These are phyloP conservation scores for Lasius fuliginosus DNA, from an alignment of 2,888 invertebrate genomes.

Conservation along the genomic window DNA sequence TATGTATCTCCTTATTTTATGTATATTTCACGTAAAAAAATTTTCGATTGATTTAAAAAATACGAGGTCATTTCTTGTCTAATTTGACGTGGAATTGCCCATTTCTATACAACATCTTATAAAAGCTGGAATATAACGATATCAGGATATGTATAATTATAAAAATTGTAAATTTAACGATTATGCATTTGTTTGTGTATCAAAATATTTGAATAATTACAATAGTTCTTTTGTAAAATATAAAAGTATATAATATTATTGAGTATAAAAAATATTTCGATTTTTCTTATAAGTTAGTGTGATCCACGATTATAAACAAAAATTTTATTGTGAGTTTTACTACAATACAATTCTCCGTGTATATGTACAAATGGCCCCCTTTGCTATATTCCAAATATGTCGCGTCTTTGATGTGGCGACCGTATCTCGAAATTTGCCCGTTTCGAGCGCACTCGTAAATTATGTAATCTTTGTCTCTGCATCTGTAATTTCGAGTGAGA, in stretches of 20 bases:
- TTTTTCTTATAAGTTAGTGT: not conserved
- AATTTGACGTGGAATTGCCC: too few species aligned
- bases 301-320: not conserved
- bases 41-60: too few species aligned
- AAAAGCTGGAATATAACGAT: not conserved
- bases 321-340: not conserved
- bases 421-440: not conserved
- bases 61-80: too few species aligned
- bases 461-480: constrained; percentile 23
- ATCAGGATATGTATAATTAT: not conserved
- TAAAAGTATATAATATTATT: not conserved
- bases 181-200: not conserved
- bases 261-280: not conserved
- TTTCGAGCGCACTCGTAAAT: constrained; percentile 12
- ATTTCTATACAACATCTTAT: not conserved
- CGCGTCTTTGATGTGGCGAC: not conserved
- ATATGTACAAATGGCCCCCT: not conserved
- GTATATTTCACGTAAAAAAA: too few species aligned
- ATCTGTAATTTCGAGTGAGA: not conserved
- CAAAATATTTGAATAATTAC: not conserved
- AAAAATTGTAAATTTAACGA: not conserved
- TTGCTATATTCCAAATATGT: not conserved
- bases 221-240: not conserved
- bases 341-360: not conserved
- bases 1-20: too few species aligned